Percentiles rank a stretch among this genome's conserved stretches.
Conservation (phyloP, 2,888 invertebrate species). For the Ormyrus rosae region DNA sequence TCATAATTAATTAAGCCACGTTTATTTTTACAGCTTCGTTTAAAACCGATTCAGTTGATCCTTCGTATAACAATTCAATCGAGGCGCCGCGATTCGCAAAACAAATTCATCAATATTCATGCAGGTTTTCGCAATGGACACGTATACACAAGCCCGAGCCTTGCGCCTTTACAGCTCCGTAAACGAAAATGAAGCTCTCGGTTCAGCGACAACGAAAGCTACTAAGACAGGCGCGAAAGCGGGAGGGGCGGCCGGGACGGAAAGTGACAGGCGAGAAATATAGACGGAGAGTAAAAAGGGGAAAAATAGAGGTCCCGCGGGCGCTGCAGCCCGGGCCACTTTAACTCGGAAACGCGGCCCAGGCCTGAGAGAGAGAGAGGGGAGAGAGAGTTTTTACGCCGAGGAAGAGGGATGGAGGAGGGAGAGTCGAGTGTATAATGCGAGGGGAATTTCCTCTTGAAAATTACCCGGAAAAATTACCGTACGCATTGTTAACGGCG, state of each 20-base stretch:
- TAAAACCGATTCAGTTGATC: no score
- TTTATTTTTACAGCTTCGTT: no score
- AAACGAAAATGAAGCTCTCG: neutral
- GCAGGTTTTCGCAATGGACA: no score
- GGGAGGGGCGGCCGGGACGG: neutral
- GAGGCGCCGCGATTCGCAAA: no score
- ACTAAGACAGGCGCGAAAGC: neutral
- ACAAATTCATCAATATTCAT: no score
- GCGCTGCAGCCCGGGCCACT: conserved; percentile 60
- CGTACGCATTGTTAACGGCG: no score
- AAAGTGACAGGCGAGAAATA: conserved; percentile 32
- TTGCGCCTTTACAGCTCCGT: neutral
- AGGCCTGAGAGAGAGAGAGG: conserved; percentile 54
- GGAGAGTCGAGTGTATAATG: neutral
- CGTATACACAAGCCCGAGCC: no score
- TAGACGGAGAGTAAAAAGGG: conserved; percentile 28
- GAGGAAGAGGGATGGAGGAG: neutral
- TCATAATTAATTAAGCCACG: no score
- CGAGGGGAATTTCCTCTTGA: no score
- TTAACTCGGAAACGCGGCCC: conserved; percentile 68
- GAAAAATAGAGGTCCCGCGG: conserved; percentile 49
- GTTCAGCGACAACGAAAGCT: neutral
- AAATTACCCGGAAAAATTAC: no score
- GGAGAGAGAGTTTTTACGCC: conserved; percentile 66
- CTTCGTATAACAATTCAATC: no score